Percentiles rank a stretch among this genome's conserved stretches.
Conservation (phyloP, 2,888 invertebrate species). For the Amphimallon solstitiale region DNA sequence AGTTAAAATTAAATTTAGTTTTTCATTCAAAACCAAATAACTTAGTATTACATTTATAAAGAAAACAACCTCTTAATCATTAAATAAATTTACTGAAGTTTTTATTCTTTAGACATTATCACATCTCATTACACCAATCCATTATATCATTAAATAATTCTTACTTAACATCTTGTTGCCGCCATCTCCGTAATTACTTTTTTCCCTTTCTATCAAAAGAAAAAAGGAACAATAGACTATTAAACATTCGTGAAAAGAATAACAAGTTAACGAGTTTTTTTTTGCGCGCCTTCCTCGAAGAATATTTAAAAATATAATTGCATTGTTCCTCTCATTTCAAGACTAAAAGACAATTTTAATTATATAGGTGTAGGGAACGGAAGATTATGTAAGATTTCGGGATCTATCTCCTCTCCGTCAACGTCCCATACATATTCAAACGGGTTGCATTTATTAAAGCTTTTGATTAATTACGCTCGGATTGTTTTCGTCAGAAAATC, state of each 20-base stretch:
- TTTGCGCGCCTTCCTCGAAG: background rate
- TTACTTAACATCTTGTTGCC: background rate
- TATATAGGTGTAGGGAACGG: background rate
- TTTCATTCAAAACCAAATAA: no score
- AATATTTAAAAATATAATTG: no score
- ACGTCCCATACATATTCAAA: conserved; percentile 20
- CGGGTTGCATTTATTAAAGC: conserved; percentile 4
- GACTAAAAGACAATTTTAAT: conserved; percentile 5
- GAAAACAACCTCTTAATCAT: no score
- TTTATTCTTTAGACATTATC: no score
- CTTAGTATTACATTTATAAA: no score
- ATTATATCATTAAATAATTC: no score
- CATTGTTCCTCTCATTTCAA: background rate
- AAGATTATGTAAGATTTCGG: background rate
- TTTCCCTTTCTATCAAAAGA: background rate
- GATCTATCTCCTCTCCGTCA: no score
- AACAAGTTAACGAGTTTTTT: conserved; percentile 10
- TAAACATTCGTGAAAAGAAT: background rate
- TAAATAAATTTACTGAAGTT: no score
- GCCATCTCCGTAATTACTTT: no score
- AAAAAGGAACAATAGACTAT: background rate
- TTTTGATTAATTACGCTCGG: conserved; percentile 24
- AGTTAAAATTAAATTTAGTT: no score
- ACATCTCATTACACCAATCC: no score
- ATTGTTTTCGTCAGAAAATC: conserved; percentile 18